Percentiles rank a stretch among this genome's conserved stretches.
These are phyloP conservation scores for Hephaestus fuliginosus DNA, from an alignment of 2,797 vertebrate genomes.

Conservation along the genomic window DNA sequence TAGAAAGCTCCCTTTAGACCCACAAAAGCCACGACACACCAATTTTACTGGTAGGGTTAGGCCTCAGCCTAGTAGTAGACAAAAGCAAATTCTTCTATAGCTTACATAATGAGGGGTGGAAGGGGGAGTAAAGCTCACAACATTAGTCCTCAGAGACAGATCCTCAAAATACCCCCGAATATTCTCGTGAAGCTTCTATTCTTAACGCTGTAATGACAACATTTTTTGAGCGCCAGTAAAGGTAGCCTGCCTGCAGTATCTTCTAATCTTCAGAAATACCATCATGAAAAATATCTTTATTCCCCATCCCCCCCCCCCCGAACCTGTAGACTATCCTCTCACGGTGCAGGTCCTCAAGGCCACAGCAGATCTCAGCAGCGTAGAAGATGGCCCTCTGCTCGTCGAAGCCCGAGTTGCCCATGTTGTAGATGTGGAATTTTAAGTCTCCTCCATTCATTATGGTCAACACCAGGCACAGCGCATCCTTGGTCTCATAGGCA, in stretches of 20 bases:
- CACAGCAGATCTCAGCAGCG: constrained; percentile 95
- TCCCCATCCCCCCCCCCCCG: constrained; percentile 1
- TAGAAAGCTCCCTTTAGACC: not conserved
- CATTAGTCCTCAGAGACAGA: constrained; percentile 18
- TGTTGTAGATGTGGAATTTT: constrained; percentile 96
- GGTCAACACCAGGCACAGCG: constrained; percentile 94
- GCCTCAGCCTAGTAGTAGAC: not conserved
- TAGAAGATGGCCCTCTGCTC: constrained; percentile 95
- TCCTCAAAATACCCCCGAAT: constrained; percentile 20
- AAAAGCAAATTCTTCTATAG: constrained; percentile 1
- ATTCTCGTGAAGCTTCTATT: not conserved
- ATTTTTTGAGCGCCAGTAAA: not conserved
- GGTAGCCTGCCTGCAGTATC: too few relatives aligned
- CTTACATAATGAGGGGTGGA: constrained; percentile 21
- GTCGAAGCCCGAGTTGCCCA: constrained; percentile 94
- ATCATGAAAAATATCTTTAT: not conserved
- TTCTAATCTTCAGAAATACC: not conserved
- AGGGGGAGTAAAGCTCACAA: not conserved
- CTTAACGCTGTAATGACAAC: not conserved
- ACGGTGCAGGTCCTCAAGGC: constrained; percentile 92
- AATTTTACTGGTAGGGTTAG: not conserved
- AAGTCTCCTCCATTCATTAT: constrained; percentile 96
- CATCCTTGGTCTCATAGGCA: constrained; percentile 93
- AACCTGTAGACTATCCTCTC: constrained; percentile 96
- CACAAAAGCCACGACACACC: not conserved